Percentiles rank a stretch among this genome's conserved stretches.
These are phyloP conservation scores for Glossosoma conforme DNA, from an alignment of 1,140 invertebrate species.

Conservation along the genomic window DNA sequence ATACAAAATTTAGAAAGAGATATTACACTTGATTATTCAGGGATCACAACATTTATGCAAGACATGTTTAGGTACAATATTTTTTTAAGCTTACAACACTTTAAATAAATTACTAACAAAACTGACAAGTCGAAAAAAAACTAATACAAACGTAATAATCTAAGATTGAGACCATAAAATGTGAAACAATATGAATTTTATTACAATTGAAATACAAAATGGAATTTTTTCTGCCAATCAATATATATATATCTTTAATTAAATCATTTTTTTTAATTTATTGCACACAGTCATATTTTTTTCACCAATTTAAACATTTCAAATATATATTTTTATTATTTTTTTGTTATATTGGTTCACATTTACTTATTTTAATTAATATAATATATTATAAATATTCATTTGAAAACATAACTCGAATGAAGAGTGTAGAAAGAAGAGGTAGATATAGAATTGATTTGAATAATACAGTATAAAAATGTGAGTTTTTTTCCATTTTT, in stretches of 20 bases:
- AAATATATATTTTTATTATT: not conserved
- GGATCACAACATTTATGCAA: no score
- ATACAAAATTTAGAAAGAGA: no score
- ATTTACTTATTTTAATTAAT: constrained; percentile 9
- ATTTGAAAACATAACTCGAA: not conserved
- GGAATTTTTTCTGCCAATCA: not conserved
- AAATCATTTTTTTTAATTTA: not conserved
- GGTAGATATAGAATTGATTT: not conserved
- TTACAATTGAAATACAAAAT: not conserved
- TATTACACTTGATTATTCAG: no score
- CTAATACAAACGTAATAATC: not conserved
- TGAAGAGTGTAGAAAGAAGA: constrained; percentile 1
- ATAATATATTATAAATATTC: not conserved
- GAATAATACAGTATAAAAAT: no score
- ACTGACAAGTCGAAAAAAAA: not conserved
- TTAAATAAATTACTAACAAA: no score
- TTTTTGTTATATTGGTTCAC: not conserved
- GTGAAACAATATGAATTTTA: constrained; percentile 3
- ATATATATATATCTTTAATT: not conserved
- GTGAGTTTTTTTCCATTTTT: no score
- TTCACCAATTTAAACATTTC: not conserved
- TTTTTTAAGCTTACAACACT: no score
- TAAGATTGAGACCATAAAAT: constrained; percentile 2
- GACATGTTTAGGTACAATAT: no score
- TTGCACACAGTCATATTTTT: not conserved